These are phyloP conservation scores for Arctopsyche grandis DNA, from an alignment of 1,140 invertebrate genomes.

Conservation along the genomic window DNA sequence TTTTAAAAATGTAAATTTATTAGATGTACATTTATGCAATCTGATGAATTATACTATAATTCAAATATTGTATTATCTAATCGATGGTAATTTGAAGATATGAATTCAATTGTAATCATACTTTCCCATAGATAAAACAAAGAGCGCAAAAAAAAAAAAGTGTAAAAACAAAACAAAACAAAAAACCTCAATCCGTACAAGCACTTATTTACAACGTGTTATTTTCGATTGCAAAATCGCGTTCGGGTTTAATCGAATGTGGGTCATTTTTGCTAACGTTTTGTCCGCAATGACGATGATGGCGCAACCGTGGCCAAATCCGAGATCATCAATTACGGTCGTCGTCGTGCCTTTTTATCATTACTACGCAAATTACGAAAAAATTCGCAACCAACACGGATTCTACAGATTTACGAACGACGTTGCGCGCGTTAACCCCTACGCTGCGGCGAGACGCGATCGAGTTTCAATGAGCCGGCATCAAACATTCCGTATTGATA, in stretches of 20 bases:
- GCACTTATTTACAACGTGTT: neutral
- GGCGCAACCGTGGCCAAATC: conserved; percentile 11
- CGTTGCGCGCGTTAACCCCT: neutral
- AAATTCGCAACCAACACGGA: neutral
- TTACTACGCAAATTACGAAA: neutral
- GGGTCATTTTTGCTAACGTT: conserved; percentile 14
- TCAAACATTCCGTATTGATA: conserved; percentile 21
- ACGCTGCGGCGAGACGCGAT: neutral
- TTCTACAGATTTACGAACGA: neutral
- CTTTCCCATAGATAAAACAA: too few relatives aligned
- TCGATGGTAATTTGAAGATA: too few relatives aligned
- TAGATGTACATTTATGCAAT: too few relatives aligned
- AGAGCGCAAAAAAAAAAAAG: too few relatives aligned
- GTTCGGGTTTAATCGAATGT: conserved; percentile 20
- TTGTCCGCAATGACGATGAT: neutral
- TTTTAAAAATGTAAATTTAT: too few relatives aligned
- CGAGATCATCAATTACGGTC: conserved; percentile 14
- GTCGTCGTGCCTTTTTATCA: neutral
- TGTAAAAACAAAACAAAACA: too few relatives aligned
- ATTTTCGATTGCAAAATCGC: conserved; percentile 5
- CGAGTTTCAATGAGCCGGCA: conserved; percentile 22
- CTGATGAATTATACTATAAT: too few relatives aligned
- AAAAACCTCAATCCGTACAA: neutral
- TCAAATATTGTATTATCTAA: too few relatives aligned
- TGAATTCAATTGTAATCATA: too few relatives aligned